These are phyloP conservation scores for Zaprionus lineosus DNA, from an alignment of 2,888 invertebrate species.

Conservation along the genomic window DNA sequence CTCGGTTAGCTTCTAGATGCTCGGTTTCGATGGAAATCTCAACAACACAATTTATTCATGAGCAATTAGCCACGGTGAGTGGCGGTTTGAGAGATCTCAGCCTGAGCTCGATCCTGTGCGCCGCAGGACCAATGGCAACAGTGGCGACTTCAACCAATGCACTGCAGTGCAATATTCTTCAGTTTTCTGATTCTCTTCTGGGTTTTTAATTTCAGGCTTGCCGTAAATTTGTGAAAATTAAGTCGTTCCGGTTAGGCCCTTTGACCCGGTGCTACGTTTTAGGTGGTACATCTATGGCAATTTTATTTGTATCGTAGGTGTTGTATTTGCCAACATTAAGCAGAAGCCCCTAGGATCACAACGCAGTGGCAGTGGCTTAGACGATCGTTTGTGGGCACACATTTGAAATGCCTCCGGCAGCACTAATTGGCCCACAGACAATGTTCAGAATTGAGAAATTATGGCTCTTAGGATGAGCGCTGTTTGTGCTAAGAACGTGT, in stretches of 20 bases:
- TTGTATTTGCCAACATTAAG: conserved; percentile 79
- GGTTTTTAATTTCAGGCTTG: conserved; percentile 23
- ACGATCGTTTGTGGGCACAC: conserved; percentile 67
- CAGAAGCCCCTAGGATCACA: conserved; percentile 3
- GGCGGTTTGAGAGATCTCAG: conserved; percentile 53
- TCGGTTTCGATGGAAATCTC: conserved; percentile 63
- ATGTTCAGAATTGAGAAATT: conserved; percentile 15
- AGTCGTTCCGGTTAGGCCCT: conserved; percentile 71
- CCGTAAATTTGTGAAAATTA: conserved; percentile 73
- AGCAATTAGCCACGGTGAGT: conserved; percentile 74
- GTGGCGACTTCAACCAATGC: conserved; percentile 46
- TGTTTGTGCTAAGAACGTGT: conserved; percentile 59
- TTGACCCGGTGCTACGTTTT: conserved; percentile 57
- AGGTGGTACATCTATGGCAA: conserved; percentile 79
- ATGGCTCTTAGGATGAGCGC: conserved; percentile 27
- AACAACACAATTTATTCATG: conserved; percentile 63
- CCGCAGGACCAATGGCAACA: conserved; percentile 63
- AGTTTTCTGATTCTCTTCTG: conserved; percentile 1
- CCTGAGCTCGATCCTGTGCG: conserved; percentile 30
- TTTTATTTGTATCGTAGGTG: conserved; percentile 78
- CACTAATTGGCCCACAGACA: conserved; percentile 60
- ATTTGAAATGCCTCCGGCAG: conserved; percentile 71
- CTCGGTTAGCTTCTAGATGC: conserved; percentile 15
- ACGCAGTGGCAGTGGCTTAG: conserved; percentile 64
- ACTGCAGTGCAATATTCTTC: not conserved